Percentiles rank a stretch among this genome's conserved stretches.
These are phyloP conservation scores for Zygothrica quintamaculata DNA, from an alignment of 2,888 invertebrate species.

Conservation along the genomic window DNA sequence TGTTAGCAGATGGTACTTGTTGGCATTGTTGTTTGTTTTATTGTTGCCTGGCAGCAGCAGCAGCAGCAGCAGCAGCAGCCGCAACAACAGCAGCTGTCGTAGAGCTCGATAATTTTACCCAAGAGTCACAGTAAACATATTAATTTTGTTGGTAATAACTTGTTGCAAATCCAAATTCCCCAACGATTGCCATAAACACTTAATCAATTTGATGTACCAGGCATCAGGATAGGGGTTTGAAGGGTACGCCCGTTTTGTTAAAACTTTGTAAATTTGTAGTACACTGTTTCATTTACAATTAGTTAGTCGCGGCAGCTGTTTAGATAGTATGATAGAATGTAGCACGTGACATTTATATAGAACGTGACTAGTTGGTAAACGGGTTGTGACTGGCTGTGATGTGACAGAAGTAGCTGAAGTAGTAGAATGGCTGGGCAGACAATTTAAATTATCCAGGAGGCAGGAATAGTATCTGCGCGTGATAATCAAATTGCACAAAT, in stretches of 20 bases:
- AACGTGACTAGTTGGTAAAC: conserved; percentile 5
- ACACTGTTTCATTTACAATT: conserved; percentile 21
- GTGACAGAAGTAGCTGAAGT: background rate
- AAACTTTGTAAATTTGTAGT: background rate
- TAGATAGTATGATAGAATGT: conserved; percentile 11
- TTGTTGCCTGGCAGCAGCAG: background rate
- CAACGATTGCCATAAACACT: conserved; percentile 50
- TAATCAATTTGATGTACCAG: conserved; percentile 53
- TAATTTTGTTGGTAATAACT: conserved; percentile 40
- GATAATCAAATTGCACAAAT: conserved; percentile 67
- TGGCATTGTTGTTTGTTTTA: conserved; percentile 20
- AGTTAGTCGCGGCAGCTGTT: conserved; percentile 10
- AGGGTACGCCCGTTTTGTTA: background rate
- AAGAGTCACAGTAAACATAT: background rate
- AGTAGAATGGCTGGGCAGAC: background rate
- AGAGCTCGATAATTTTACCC: background rate
- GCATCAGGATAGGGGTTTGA: background rate
- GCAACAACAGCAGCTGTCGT: too few relatives aligned
- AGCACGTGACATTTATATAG: conserved; percentile 25
- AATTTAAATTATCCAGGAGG: conserved; percentile 30
- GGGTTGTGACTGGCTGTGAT: conserved; percentile 19
- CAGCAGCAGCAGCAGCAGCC: too few relatives aligned
- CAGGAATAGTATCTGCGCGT: conserved; percentile 32
- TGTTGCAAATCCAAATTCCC: conserved; percentile 45
- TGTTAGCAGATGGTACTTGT: background rate